Base-by-base conservation (phyloP, 2,888 invertebrate genomes). In the Dascillus cervinus region DNA sequence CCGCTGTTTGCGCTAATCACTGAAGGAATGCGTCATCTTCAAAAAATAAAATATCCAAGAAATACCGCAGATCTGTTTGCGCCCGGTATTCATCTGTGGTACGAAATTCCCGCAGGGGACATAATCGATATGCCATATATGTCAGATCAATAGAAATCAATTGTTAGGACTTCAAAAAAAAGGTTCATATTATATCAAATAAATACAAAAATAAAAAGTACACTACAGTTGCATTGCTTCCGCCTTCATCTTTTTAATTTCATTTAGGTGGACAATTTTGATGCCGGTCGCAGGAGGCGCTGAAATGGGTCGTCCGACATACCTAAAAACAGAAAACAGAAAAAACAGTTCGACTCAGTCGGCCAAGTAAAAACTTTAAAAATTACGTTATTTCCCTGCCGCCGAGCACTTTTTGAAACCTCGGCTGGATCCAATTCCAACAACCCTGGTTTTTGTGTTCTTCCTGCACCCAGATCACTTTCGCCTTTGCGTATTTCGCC, bases 391-490 rank as follows among this genome's bases (percentile, higher is more conserved):
- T n/a, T n/a, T n/a, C n/a, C n/a, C n/a, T n/a, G n/a, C n/a, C n/a
- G n/a, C n/a, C n/a, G n/a, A n/a, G n/a, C n/a, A n/a, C 4, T 37
- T 34, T 37, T 10, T 34, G 26, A 13, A 46, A 34, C 21, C 92
- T 73, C 0, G 90, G 90, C 64, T 89, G 83, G 34, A 92, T 79
- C 62, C 91, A 94, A 26, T 75, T 72, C 92, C 92, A 95, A 5
- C 81, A 75, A 39, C 95, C 95, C 66, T 79, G 81, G 69, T 92
- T 92, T 71, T 95, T 94, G 67, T 89, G 91, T 60, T 95, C 95
- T 67, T 95, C 95, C 68, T 95, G 95, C 29, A 80, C 77, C 89
- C 90, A 95, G 24, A 76, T 66, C 26, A 95, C 62, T 53, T 79
- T 75, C 2, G 94, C 92, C 56, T 84, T 81, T 3, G 87, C 78